phyloP scores from a whole-genome alignment of 2,888 invertebrate species.

The Coelogynopora nodosa region DNA sequence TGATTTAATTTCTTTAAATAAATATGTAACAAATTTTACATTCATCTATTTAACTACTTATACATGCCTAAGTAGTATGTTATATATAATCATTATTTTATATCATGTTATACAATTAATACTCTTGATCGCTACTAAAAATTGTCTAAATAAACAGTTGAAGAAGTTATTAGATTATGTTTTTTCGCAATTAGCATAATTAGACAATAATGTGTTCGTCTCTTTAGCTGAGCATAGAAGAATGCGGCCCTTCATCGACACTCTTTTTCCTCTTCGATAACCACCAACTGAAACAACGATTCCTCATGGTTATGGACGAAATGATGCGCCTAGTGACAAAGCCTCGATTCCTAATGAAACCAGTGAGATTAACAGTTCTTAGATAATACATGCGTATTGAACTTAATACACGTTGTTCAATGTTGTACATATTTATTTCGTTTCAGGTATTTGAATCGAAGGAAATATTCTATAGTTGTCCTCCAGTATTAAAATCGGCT shows the following conservation, averaged over 20 bases:
- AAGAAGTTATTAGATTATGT: no score
- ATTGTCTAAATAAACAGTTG: no score
- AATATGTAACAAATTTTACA: no score
- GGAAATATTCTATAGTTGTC: slow-evolving; percentile 78
- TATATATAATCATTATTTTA: no score
- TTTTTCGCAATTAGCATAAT: no score
- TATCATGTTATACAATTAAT: no score
- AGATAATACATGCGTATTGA: neutral
- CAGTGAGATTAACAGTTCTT: neutral
- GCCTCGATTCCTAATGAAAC: neutral
- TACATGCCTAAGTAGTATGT: no score
- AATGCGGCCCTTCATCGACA: neutral
- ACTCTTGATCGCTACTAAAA: no score
- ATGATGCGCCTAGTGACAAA: neutral
- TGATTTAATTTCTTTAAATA: no score
- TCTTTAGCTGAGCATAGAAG: neutral
- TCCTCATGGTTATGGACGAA: slow-evolving; percentile 4
- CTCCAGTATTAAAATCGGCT: slow-evolving; percentile 76
- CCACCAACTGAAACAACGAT: neutral
- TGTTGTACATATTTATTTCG: neutral
- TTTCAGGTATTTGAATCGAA: slow-evolving; percentile 74
- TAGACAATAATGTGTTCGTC: no score
- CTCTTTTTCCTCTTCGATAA: neutral
- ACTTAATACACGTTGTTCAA: neutral
- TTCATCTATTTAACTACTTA: no score